Conservation (phyloP, 2,797 vertebrate genomes). For the Poeciliopsis turneri region DNA sequence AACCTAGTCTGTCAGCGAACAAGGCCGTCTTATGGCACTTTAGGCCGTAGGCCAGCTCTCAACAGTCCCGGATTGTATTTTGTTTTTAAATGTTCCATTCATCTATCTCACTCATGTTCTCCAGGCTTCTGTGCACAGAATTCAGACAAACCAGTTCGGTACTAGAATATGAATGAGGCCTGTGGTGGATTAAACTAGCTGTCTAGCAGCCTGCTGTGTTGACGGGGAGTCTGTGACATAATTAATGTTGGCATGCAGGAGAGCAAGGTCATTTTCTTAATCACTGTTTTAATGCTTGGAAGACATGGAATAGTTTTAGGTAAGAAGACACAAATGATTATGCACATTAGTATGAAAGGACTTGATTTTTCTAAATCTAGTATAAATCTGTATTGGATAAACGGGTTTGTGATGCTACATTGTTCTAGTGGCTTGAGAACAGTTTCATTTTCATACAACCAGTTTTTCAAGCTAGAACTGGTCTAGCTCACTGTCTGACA, state of each 20-base stretch:
- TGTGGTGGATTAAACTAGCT: constrained; percentile 54
- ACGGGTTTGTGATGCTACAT: constrained; percentile 34
- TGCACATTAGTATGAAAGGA: constrained; percentile 22
- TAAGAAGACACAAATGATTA: neutral
- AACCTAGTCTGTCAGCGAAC: constrained; percentile 74
- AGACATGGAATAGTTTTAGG: constrained; percentile 18
- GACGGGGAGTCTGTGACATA: constrained; percentile 65
- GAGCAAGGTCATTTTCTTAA: constrained; percentile 55
- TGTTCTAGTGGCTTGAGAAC: constrained; percentile 56
- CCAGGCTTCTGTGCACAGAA: constrained; percentile 74
- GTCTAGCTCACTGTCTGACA: neutral
- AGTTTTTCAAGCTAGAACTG: neutral
- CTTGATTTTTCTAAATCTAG: neutral
- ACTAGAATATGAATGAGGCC: constrained; percentile 76
- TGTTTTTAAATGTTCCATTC: constrained; percentile 83
- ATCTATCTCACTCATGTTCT: constrained; percentile 80
- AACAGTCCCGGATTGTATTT: constrained; percentile 82
- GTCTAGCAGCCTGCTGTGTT: constrained; percentile 50
- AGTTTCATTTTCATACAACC: constrained; percentile 2
- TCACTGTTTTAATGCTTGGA: constrained; percentile 29
- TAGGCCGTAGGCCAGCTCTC: constrained; percentile 72
- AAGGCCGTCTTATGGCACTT: constrained; percentile 77
- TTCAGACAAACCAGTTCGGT: constrained; percentile 69
- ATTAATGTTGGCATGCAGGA: constrained; percentile 44
- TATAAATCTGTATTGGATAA: constrained; percentile 16